Conservation (phyloP, 2,888 invertebrate species). For the Tachina lurida region DNA sequence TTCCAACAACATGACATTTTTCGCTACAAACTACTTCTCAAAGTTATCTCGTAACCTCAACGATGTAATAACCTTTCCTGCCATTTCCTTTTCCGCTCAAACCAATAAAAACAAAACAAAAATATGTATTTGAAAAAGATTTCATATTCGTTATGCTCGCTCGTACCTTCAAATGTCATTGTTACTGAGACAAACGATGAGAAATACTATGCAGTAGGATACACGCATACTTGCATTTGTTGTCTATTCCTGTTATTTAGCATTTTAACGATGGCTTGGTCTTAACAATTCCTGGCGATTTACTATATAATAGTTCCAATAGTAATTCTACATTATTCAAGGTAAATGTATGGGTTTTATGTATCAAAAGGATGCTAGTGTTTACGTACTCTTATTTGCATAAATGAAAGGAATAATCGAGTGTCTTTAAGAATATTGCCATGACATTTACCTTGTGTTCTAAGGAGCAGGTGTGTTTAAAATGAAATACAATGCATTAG, state of each 20-base stretch:
- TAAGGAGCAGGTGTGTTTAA: conserved; percentile 42
- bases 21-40: not conserved
- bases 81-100: conserved; percentile 18
- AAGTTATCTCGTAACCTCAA: not conserved
- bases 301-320: conserved; percentile 10
- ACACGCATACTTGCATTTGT: conserved; percentile 55
- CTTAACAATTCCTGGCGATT: conserved; percentile 38
- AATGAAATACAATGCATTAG: conserved; percentile 4
- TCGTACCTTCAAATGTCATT: conserved; percentile 21
- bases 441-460: conserved; percentile 51
- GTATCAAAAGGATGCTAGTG: conserved; percentile 22
- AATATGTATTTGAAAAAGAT: conserved; percentile 11
- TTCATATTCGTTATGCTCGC: conserved; percentile 3
- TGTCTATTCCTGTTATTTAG: conserved; percentile 56
- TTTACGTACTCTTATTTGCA: conserved; percentile 8
- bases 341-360: conserved; percentile 17
- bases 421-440: conserved; percentile 27
- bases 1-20: not conserved
- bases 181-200: conserved; percentile 29
- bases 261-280: conserved; percentile 3
- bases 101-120: conserved; percentile 17
- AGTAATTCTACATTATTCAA: conserved; percentile 19
- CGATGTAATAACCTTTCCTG: conserved; percentile 18
- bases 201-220: conserved; percentile 54
- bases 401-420: conserved; percentile 7